Base-by-base conservation (phyloP, 2,888 invertebrate species). In the Papilio gigon region DNA sequence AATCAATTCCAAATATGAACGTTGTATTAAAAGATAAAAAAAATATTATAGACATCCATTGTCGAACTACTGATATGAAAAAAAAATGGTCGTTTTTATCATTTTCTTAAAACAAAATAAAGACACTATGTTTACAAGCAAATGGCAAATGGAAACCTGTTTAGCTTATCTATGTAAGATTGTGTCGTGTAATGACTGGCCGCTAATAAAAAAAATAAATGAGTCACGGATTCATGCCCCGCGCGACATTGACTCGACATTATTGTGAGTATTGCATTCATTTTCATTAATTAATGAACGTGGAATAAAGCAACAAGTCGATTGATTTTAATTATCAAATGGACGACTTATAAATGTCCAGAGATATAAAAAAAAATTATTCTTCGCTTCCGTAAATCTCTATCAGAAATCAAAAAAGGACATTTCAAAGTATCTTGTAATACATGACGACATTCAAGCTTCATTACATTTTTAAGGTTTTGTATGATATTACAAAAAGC, bases 221-320 rank as follows among this genome's bases (percentile, higher is more conserved):
- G 64, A 63, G 11, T 50, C 50, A 64, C 64, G 50, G 30, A n/a
- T 33, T 50, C 64, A 17, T 27, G 37, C 37, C 35, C 12, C 47
- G 22, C 14, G 4, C n/a, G 64, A 64, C 53, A 64, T 53, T 53
- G 25, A 5, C n/a, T 37, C 27, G 50, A 64, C 64, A 17, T 53
- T 53, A 17, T 37, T 25, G 44, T 17, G 17, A 17, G 17, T 9
- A n/a, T 4, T 22, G 5, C 1, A 22, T 47, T n/a, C n/a, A n/a
- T n/a, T n/a, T 44, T 47, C 14, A 44, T 11, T 44, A 42, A 20
- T 20, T 44, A 20, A 44, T 44, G 11, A 9, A 9, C 44, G 44
- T 22, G 9, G 8, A 47, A n/a, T n/a, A 47, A 47, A 47, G 20
- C 22, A 47, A 47, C 22, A 22, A 12, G 11, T 47, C 5, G 47